Conservation (phyloP, 2,113 vertebrate species). For the Equus quagga region DNA sequence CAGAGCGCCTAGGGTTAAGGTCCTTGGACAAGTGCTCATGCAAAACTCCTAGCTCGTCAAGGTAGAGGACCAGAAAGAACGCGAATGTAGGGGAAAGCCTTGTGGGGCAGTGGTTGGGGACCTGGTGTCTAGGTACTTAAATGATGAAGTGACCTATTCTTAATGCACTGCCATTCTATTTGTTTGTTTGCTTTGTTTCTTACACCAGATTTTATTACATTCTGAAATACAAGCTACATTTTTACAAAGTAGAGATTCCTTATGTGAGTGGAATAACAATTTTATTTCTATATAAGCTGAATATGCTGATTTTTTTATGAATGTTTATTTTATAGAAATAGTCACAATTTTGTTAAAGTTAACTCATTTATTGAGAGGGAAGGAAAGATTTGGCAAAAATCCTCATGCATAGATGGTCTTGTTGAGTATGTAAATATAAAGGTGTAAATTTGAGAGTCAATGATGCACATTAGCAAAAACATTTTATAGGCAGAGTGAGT, state of each 20-base stretch:
- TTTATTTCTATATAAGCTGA: constrained; percentile 46
- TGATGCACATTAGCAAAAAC: constrained; percentile 21
- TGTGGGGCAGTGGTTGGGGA: not conserved
- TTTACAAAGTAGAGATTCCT: constrained; percentile 64
- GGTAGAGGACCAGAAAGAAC: not conserved
- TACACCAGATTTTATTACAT: constrained; percentile 66
- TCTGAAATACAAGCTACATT: constrained; percentile 64
- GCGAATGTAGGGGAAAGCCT: not conserved
- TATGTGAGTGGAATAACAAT: not conserved
- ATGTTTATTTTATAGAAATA: constrained; percentile 56
- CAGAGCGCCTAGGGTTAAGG: not conserved
- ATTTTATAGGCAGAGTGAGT: not conserved
- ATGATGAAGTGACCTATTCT: not conserved
- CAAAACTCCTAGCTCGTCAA: not conserved
- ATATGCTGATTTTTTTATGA: constrained; percentile 20
- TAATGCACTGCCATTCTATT: too few species aligned
- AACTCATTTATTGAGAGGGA: constrained; percentile 14
- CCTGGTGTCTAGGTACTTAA: not conserved
- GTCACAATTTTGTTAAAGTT: constrained; percentile 4
- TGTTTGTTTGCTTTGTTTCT: not conserved
- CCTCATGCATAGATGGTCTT: constrained; percentile 14
- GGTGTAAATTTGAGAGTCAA: constrained; percentile 2
- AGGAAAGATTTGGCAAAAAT: not conserved
- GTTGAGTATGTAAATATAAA: not conserved
- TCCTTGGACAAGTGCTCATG: not conserved